Base-by-base conservation (phyloP, 2,888 invertebrate species). In the Operophtera brumata region DNA sequence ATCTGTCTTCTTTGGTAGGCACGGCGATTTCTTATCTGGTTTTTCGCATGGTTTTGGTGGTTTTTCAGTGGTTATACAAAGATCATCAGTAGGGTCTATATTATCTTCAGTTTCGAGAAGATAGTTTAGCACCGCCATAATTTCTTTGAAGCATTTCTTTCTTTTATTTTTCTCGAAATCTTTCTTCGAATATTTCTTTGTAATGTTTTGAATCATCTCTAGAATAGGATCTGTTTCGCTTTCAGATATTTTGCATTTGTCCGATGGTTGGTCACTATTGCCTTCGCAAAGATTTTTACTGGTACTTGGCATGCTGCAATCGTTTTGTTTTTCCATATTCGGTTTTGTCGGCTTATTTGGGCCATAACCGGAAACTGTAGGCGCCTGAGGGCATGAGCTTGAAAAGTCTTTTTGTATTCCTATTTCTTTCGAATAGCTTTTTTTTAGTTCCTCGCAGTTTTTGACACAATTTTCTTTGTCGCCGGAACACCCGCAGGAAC, bases 121-220 rank as follows among this genome's bases (percentile, higher is more conserved):
- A 62, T 89, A 87, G 53, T 83, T 86, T 10, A 90, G 67, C 30
- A 87, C 75, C 14, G 77, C 71, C 49, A 90, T 76, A 13, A 90
- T 86, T 67, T 89, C 90, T 56, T 80, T 82, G 35, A 84, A 86
- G 63, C 87, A 85, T 70, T 86, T 88, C 58, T 82, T 88, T 50
- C 79, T 79, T 58, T 80, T 83, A 37, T 59, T 71, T 54, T 78
- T 85, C 39, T 76, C 78, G 20, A 77, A 59, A 35, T 84, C 81
- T 36, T 73, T 76, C 69, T 90, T 90, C 0, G 86, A 75, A 65
- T 86, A 90, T n/a, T 84, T 82, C 57, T 77, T 80, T 12, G 88
- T 90, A 40, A 90, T 87, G 51, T 79, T 82, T 69, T 82, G 76
- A 59, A 90, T 90, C 60, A 84, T 70, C 20, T 80, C 75, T 41